Base-by-base conservation (phyloP, 2,888 invertebrate genomes). In the Diaphora mendica region DNA sequence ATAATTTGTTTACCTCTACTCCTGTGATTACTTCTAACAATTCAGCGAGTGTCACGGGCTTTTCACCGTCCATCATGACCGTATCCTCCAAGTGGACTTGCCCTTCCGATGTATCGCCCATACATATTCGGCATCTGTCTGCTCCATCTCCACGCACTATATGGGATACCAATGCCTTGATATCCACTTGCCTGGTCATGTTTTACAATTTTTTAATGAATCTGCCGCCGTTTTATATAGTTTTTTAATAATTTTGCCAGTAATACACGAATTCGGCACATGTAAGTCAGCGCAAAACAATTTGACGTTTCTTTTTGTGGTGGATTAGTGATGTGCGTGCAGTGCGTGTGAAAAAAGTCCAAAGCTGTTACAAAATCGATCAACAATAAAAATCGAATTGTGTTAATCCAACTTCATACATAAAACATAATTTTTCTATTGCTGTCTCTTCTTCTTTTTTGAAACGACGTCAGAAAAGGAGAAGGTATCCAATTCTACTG, bases 91-190 rank as follows among this genome's bases (percentile, higher is more conserved):
- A 90, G 78, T 91, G 91, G 42, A 95, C 95, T 86, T 93, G 94
- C 8, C 95, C 95, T 78, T 95, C 94, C 2, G 91, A 86, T 0
- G 95, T 95, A 73, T 94, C 95, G 2, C 95, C 95, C 94, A 95
- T 92, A 79, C 95, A 95, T 81, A 95, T 95, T 84, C 95, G 88
- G 82, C 95, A 95, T 91, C 90, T 93, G 75, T 95, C 92, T 64
- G 88, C 85, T 5, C 95, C 95, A 80, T 95, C 95, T 78, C 95
- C 95, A 75, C 90, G 89, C 42, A 95, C 91, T 76, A 95, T 92
- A 81, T 95, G 95, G n/a, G 95, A 94, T 75, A 95, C 90, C 75
- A 95, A 86, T 11, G 95, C 94, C 79, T 94, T 95, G 59, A 95
- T 85, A 79, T 95, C 92, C 62, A 95, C 91, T 90, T 94, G 91